Percentiles rank a stretch among this genome's conserved stretches.
These are phyloP conservation scores for Hetaerina titia DNA, from an alignment of 2,888 invertebrate species.

Conservation along the genomic window DNA sequence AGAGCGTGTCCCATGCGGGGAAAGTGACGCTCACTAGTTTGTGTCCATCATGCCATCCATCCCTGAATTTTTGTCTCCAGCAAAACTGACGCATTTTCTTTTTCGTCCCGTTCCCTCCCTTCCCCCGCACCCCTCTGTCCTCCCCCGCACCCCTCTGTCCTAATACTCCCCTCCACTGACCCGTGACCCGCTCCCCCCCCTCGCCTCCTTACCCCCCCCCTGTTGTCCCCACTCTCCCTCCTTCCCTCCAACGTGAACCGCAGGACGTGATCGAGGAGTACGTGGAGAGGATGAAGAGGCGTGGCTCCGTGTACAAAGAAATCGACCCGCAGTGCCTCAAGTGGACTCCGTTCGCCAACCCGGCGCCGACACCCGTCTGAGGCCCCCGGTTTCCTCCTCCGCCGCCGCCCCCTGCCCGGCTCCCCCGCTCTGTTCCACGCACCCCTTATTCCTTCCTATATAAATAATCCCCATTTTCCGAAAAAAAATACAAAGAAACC, in stretches of 20 bases:
- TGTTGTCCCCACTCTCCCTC: not conserved
- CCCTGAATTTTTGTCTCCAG: not conserved
- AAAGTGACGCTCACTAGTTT: not conserved
- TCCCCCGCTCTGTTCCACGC: not conserved
- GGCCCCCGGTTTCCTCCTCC: conserved; percentile 36
- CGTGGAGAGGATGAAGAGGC: conserved; percentile 88
- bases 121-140: not conserved
- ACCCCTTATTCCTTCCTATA: conserved; percentile 8
- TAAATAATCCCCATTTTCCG: not conserved
- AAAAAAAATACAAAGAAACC: not conserved
- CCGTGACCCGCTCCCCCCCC: not conserved
- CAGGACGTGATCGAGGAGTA: conserved; percentile 97
- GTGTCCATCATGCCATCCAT: not conserved
- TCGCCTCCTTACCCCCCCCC: not conserved
- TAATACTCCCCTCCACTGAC: not conserved
- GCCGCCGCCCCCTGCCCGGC: not conserved
- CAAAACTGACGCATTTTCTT: conserved; percentile 31
- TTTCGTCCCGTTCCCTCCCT: not conserved
- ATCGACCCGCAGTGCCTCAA: conserved; percentile 92
- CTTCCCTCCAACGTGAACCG: not conserved
- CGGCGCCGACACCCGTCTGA: conserved; percentile 79
- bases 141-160: not conserved
- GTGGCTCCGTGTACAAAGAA: conserved; percentile 88
- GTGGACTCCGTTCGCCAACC: conserved; percentile 88
- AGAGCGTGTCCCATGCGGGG: not conserved